Conservation (phyloP, 2,113 vertebrate genomes). For the Beaufortia kweichowensis region DNA sequence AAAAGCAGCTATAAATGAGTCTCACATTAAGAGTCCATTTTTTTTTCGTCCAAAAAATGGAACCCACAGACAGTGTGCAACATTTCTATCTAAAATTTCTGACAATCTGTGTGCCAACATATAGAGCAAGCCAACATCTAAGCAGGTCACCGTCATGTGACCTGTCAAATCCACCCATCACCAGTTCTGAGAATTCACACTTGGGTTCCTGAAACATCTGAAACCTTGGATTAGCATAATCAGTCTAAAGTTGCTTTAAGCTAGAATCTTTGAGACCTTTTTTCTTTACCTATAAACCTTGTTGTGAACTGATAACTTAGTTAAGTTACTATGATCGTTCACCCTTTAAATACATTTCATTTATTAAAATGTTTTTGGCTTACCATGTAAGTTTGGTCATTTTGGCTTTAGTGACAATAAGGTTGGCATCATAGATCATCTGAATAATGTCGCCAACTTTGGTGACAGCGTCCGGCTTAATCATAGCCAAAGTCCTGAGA, state of each 20-base stretch:
- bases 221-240: not conserved
- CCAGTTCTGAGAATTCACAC: slow-evolving; percentile 16
- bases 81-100: not conserved
- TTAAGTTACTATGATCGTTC: not conserved
- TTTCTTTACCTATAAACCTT: not conserved
- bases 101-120: not conserved
- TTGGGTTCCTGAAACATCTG: not conserved
- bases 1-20: not conserved
- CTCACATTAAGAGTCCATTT: too few species aligned
- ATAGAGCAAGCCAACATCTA: not conserved
- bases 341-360: not conserved
- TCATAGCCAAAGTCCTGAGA: slow-evolving; percentile 86
- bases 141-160: slow-evolving; percentile 12
- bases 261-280: not conserved
- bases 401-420: slow-evolving; percentile 93
- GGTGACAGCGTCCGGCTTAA: slow-evolving; percentile 84
- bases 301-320: not conserved
- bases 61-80: not conserved
- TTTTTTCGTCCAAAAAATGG: not conserved
- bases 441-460: slow-evolving; percentile 88
- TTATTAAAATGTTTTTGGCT: slow-evolving; percentile 45
- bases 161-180: slow-evolving; percentile 3
- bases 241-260: not conserved
- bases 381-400: slow-evolving; percentile 91
- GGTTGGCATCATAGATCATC: slow-evolving; percentile 79